Conservation (phyloP, 2,888 invertebrate species). For the Tiphia femorata region DNA sequence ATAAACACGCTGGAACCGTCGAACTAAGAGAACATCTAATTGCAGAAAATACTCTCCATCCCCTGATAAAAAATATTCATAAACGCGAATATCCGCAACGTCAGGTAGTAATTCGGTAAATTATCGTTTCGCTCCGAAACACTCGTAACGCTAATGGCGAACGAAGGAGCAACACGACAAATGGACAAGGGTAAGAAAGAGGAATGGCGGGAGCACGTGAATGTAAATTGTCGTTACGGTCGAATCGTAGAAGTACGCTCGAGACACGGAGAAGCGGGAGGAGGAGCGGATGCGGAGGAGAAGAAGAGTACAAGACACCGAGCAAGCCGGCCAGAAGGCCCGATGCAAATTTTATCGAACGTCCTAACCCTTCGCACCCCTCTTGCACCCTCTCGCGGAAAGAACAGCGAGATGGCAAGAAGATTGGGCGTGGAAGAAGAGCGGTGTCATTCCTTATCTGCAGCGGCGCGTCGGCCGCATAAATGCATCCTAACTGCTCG, state of each 20-base stretch:
- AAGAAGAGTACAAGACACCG: conserved; percentile 5
- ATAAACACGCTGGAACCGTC: too few relatives aligned
- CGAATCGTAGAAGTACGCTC: conserved; percentile 17
- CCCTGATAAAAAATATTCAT: too few relatives aligned
- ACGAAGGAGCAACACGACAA: conserved; percentile 24
- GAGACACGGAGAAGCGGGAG: not conserved
- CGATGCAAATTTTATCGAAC: conserved; percentile 48
- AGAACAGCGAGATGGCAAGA: conserved; percentile 49
- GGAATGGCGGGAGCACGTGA: conserved; percentile 27
- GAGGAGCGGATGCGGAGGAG: conserved; percentile 8
- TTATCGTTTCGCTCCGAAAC: conserved; percentile 4
- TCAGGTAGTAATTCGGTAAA: too few relatives aligned
- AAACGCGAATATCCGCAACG: too few relatives aligned
- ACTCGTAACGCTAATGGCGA: conserved; percentile 10
- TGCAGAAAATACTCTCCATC: too few relatives aligned
- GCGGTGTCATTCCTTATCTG: conserved; percentile 58
- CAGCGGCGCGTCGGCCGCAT: conserved; percentile 52
- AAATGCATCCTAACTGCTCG: conserved; percentile 55
- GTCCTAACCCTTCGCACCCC: conserved; percentile 20
- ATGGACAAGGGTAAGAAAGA: conserved; percentile 16
- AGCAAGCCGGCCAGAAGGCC: conserved; percentile 7
- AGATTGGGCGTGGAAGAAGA: conserved; percentile 48
- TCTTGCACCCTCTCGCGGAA: too few relatives aligned
- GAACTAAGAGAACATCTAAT: too few relatives aligned
- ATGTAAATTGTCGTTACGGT: conserved; percentile 44